Percentiles rank a stretch among this genome's conserved stretches.
Evolutionary conservation across 2,797 vertebrate genomes (phyloP).

Genomic region (Eutrigla gurnardus): DNA sequence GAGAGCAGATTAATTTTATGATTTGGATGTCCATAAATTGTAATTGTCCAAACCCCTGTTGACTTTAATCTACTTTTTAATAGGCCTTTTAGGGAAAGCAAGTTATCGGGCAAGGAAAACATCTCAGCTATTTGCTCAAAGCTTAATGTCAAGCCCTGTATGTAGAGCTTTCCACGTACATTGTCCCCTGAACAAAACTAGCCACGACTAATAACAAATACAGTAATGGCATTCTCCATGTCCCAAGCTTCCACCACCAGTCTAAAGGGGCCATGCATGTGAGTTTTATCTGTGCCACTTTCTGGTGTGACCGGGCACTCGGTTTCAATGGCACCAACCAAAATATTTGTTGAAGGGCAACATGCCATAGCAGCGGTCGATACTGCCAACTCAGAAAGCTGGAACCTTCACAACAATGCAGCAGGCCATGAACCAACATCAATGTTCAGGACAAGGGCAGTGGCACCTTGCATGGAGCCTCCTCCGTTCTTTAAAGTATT

Average conservation of each 20-base stretch:
- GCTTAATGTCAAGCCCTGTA: no score
- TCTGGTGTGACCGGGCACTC: background rate
- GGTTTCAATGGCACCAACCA: background rate
- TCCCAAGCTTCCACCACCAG: background rate
- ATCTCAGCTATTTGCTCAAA: background rate
- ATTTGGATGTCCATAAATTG: no score
- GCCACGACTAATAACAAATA: background rate
- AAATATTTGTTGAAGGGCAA: conserved; percentile 7
- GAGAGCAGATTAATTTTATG: no score
- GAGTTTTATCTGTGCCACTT: background rate
- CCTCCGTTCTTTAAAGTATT: background rate
- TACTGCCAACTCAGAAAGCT: conserved; percentile 3
- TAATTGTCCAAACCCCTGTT: no score
- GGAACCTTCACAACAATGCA: background rate
- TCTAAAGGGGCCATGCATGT: background rate
- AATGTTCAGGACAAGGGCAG: background rate
- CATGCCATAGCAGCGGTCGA: background rate
- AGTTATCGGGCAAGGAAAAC: background rate
- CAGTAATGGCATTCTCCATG: background rate
- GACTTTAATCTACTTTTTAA: background rate
- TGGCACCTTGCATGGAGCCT: background rate
- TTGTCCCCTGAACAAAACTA: background rate
- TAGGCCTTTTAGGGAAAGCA: background rate
- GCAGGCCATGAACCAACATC: background rate
- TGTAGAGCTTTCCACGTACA: background rate